Percentiles rank a stretch among this genome's conserved stretches.
These are phyloP conservation scores for Synanthedon myopaeformis DNA, from an alignment of 2,888 invertebrate genomes.

Conservation along the genomic window DNA sequence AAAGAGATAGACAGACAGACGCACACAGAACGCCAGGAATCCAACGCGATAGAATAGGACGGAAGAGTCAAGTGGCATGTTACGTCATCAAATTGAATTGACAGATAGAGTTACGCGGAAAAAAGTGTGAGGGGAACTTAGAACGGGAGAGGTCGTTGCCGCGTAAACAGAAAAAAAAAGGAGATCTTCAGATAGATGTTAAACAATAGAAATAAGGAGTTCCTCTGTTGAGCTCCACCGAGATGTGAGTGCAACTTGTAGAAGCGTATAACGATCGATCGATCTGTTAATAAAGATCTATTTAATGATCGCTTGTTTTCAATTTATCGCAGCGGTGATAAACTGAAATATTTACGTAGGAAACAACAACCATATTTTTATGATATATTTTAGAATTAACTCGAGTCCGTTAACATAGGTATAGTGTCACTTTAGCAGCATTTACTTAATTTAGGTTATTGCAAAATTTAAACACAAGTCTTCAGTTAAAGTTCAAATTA, in stretches of 20 bases:
- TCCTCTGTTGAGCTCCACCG: background rate
- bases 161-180: slow-evolving; percentile 34
- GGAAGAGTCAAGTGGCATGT: slow-evolving; percentile 53
- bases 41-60: slow-evolving; percentile 27
- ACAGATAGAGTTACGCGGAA: slow-evolving; percentile 29
- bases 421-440: too few relatives aligned
- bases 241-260: too few relatives aligned
- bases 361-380: too few relatives aligned
- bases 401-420: too few relatives aligned
- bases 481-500: too few relatives aligned
- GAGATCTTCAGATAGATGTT: slow-evolving; percentile 19
- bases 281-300: too few relatives aligned
- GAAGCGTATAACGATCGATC: too few relatives aligned
- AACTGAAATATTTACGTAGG: background rate
- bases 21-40: slow-evolving; percentile 12
- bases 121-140: slow-evolving; percentile 20
- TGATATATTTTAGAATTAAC: too few relatives aligned
- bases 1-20: slow-evolving; percentile 26
- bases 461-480: too few relatives aligned
- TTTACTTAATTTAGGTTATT: too few relatives aligned
- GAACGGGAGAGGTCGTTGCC: slow-evolving; percentile 48
- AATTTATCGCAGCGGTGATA: background rate
- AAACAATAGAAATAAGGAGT: background rate
- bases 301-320: background rate
- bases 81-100: slow-evolving; percentile 41